phyloP scores from a whole-genome alignment of 2,113 vertebrate species.

The Formicarius rufipectus region DNA sequence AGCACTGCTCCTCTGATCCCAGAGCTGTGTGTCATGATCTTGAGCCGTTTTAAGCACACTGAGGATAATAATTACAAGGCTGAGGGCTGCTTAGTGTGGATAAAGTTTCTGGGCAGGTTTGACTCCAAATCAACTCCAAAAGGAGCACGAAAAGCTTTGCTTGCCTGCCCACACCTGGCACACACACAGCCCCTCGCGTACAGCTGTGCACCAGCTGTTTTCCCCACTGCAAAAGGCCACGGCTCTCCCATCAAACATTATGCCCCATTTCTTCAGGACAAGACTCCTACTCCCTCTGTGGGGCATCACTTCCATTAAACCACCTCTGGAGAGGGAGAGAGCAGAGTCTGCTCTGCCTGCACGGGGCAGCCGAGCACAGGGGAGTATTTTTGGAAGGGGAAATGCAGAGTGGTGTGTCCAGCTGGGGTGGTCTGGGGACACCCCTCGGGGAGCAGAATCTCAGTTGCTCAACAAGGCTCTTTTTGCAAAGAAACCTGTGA shows the following conservation, averaged over 20 bases:
- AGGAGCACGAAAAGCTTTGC: not conserved
- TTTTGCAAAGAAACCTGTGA: not conserved
- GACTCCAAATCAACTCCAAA: not conserved
- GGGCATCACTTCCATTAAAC: not conserved
- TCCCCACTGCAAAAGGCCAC: not conserved
- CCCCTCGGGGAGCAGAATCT: not conserved
- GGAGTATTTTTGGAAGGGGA: not conserved
- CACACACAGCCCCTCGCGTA: not conserved
- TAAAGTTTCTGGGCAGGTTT: not conserved
- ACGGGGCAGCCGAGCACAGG: not conserved
- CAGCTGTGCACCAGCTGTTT: not conserved
- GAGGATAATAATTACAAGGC: conserved; percentile 6
- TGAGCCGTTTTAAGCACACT: not conserved
- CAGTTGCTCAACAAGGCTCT: not conserved
- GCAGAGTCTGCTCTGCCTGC: not conserved
- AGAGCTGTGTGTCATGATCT: not conserved
- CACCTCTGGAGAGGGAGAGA: not conserved
- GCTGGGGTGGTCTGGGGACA: not conserved
- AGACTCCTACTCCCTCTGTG: not conserved
- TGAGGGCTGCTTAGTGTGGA: not conserved
- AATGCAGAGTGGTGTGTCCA: not conserved
- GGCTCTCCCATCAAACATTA: not conserved
- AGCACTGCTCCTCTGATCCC: not conserved
- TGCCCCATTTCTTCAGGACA: not conserved
- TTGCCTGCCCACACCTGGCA: not conserved